Evolutionary conservation across 2,797 vertebrate genomes (phyloP), one percentile per base, ranked within the genome.

Genomic region (Sebastes variabilis): DNA sequence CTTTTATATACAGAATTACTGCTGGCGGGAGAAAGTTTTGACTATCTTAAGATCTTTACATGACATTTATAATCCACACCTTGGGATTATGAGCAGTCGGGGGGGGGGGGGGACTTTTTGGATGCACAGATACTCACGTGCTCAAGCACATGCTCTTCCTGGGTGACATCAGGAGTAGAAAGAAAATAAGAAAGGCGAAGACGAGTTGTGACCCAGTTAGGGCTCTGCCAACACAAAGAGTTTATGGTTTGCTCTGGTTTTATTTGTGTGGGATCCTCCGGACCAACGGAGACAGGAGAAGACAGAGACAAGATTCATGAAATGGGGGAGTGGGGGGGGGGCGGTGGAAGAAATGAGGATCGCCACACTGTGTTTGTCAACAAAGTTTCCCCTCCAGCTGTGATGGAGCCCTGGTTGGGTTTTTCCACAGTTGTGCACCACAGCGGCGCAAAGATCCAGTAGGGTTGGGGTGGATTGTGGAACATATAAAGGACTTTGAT

Each of bases 361-460:
- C 66, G 55, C 66, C 58, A 20, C 9, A 14, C 34, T 82, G 30
- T 82, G 30, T 91, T 91, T 88, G 88, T 88, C 87, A 91, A 92
- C 85, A 93, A 65, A 58, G 42, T 65, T 74, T 72, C 34, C 77
- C 85, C 82, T 85, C 72, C 67, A 80, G 84, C 89, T 81, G 67
- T 42, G 77, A 46, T 20, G 75, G 3, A 56, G 7, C 22, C 65
- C 42, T 22, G 52, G 8, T 54, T 62, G 60, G 64, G 12, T 80
- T 87, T 89, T 87, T 85, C 83, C 82, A 88, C 68, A 69, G 65
- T 3, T 38, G 64, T 20, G 27, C 30, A n/a, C 56, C 4, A 16
- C 77, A 56, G 60, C 27, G 55, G 22, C 13, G 24, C 20, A 72
- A 61, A 60, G 52, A 38, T 60, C 1, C 38, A 68, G 18, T 6